Conservation (phyloP, 2,113 vertebrate species). For the Mobula birostris region DNA sequence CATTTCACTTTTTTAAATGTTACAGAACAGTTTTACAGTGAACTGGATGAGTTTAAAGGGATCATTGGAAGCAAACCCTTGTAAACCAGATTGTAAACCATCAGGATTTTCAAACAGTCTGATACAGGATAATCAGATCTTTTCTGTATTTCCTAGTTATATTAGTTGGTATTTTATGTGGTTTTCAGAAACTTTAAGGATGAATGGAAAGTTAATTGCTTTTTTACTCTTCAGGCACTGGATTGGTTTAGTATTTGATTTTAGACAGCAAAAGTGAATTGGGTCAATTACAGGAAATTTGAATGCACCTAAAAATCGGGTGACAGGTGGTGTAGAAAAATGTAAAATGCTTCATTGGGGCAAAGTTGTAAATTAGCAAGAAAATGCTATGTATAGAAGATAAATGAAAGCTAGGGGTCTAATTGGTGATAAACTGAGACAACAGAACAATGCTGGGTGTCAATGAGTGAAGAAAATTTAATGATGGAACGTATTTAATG, state of each 20-base stretch:
- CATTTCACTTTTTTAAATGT: no score
- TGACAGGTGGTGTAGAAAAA: neutral
- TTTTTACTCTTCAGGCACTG: neutral
- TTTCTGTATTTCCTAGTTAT: neutral
- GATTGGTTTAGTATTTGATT: neutral
- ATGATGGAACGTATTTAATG: neutral
- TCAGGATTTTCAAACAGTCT: no score
- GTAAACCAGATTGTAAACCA: no score
- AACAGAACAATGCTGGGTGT: neutral
- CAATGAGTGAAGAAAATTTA: neutral
- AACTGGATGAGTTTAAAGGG: no score
- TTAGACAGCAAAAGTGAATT: neutral
- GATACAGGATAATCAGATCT: no score
- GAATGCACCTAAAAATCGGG: neutral
- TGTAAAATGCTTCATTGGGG: neutral
- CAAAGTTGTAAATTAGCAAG: neutral
- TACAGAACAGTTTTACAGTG: no score
- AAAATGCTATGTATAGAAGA: neutral
- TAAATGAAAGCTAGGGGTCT: neutral
- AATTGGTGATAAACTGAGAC: neutral
- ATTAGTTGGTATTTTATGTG: neutral
- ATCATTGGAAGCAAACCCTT: no score
- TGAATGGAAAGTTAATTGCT: neutral
- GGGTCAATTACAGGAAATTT: neutral
- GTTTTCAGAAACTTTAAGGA: neutral